Evolutionary conservation across 2,113 vertebrate genomes (phyloP), one percentile per base, ranked within the genome.

Genomic region (Onychostruthus taczanowskii): DNA sequence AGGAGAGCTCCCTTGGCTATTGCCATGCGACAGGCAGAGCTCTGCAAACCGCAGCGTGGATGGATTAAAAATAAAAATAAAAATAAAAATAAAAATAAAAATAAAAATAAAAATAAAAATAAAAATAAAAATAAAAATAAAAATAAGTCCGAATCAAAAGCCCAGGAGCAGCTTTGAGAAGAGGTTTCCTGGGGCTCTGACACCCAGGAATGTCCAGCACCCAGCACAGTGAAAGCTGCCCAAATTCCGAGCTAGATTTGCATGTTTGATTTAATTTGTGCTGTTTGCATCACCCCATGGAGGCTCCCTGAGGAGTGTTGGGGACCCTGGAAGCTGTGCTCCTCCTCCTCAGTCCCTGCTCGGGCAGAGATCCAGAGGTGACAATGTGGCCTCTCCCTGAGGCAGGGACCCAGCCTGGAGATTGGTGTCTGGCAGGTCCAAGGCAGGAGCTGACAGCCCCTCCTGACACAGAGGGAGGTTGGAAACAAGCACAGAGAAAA

Each of bases 181-280:
- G 4, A 6, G 23, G 16, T 6, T 41, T 49, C 19, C 53, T 39
- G 31, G 50, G 55, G 46, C 23, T 63, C 53, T 58, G 62, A 9
- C 16, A 24, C 35, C 17, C 37, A 4, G 47, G 41, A 47, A 23
- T 1, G 4, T 47, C 37, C 50, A 0, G 0, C 8, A 13, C 6
- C 13, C 31, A 23, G 24, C 5, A 0, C 33, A 41, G 44, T 5
- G 28, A 37, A 18, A 44, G 1, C 24, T 24, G 16, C 16, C 28
- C n/a, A 19, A 44, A 39, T 10, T 47, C 0, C 24, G 7, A 43
- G 31, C 50, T 46, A 3, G 46, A 63, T 59, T n/a, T 50, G 23
- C 26, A 13, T 6, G 9, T 35, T 72, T 39, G 6, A 68, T 21
- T 52, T 13, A 6, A 58, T 14, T 62, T 6, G 0, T 1, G 11